Conservation (phyloP, 2,888 invertebrate species). For the Rotaria macrura region DNA sequence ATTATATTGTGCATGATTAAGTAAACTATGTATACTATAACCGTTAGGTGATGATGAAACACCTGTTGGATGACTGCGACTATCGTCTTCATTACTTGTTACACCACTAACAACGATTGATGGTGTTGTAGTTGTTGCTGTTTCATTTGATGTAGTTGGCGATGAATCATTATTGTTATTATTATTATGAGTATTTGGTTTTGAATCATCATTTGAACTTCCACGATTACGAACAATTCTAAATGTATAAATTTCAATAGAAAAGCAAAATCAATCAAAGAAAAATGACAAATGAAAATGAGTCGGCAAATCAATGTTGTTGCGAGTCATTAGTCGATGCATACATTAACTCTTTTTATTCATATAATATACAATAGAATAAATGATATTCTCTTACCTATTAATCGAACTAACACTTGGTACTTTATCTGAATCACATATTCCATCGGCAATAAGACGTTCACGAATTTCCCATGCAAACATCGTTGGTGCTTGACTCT, state of each 20-base stretch:
- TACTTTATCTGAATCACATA: slow-evolving; percentile 95
- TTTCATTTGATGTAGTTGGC: background rate
- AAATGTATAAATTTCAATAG: slow-evolving; percentile 40
- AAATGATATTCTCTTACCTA: slow-evolving; percentile 59
- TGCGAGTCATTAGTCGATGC: background rate
- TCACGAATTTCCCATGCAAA: slow-evolving; percentile 99
- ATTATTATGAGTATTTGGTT: background rate
- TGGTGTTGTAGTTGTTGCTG: background rate
- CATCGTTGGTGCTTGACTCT: slow-evolving; percentile 96
- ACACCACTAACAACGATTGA: background rate
- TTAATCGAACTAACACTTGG: slow-evolving; percentile 96
- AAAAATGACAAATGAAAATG: background rate
- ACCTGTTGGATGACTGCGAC: background rate
- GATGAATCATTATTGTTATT: slow-evolving; percentile 22
- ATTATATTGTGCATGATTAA: slow-evolving; percentile 13
- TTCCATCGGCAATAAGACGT: slow-evolving; percentile 83
- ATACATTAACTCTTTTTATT: background rate
- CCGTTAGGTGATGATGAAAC: background rate
- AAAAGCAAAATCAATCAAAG: background rate
- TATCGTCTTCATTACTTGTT: slow-evolving; percentile 19
- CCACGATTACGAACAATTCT: slow-evolving; percentile 94
- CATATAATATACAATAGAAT: background rate
- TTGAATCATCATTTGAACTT: slow-evolving; percentile 44
- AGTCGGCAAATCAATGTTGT: background rate
- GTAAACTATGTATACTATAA: slow-evolving; percentile 14